phyloP scores from a whole-genome alignment of 2,797 vertebrate species.

The Eidolon dupreanum region DNA sequence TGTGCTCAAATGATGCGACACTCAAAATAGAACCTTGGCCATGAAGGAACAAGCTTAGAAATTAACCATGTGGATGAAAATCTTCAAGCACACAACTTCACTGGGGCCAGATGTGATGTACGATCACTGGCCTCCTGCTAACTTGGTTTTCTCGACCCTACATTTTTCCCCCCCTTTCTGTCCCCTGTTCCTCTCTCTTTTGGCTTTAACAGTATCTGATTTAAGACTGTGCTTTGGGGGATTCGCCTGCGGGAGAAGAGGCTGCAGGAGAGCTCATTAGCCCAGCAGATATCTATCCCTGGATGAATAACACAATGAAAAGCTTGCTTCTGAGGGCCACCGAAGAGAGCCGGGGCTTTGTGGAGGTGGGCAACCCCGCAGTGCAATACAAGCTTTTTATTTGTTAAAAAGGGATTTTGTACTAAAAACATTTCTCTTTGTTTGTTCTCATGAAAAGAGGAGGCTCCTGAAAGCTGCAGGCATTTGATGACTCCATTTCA shows the following conservation, averaged over 20 bases:
- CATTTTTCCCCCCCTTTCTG: too few relatives aligned
- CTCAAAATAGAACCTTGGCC: constrained; percentile 67
- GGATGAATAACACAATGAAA: constrained; percentile 75
- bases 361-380: constrained; percentile 75
- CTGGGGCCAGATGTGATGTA: constrained; percentile 33
- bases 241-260: constrained; percentile 77
- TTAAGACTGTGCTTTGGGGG: constrained; percentile 76
- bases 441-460: constrained; percentile 75
- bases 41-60: constrained; percentile 65
- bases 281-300: constrained; percentile 68
- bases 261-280: constrained; percentile 85
- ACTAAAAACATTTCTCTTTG: constrained; percentile 75
- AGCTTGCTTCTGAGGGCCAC: constrained; percentile 72
- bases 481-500: constrained; percentile 80
- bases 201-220: constrained; percentile 69
- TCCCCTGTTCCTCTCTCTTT: background rate
- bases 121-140: constrained; percentile 50
- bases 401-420: constrained; percentile 75
- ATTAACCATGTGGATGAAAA: constrained; percentile 72
- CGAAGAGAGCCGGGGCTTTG: constrained; percentile 69
- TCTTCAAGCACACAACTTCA: constrained; percentile 60
- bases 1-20: constrained; percentile 62
- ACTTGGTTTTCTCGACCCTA: constrained; percentile 27
- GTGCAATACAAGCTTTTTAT: constrained; percentile 75
- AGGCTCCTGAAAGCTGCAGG: constrained; percentile 55